Base-by-base conservation (phyloP, 2,888 invertebrate genomes). In the Noctua pronuba region DNA sequence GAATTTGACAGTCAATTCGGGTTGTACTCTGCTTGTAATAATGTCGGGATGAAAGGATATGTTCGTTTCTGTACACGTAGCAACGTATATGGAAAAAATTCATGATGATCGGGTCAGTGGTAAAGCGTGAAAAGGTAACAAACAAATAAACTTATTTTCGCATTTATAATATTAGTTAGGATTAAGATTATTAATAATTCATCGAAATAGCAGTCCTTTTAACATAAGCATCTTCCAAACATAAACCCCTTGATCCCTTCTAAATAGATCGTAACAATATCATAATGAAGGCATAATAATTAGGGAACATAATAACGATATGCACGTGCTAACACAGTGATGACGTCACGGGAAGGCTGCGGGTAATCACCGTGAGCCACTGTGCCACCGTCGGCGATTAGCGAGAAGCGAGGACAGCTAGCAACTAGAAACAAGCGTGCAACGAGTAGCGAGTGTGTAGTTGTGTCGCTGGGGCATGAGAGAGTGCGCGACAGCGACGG, bases 261-360 rank as follows among this genome's bases (percentile, higher is more conserved):
- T 7, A 38, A 18, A 58, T 75, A 38, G 24, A 58, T 75, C 65
- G 64, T 68, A 64, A 55, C 35, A 46, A 55, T 46, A 79, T 46
- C 21, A 69, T 69, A 75, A 80, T 75, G 49, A 69, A 66, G 65
- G 18, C 8, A n/a, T 80, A 44, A 80, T 69, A 66, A 80, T 80
- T 79, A 79, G 35, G 58, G 67, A 60, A 21, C 58, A 44, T 64
- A 64, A 55, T 58, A 46, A 44, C 80, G 58, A 58, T 28, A 35
- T 68, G 68, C 60, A 44, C 64, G 79, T 13, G 80, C 65, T 80
- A 58, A 75, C 38, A 69, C 69, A 28, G 65, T 44, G 58, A 60
- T 75, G 58, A 52, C 58, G 65, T 66, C 65, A 75, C 72, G 52
- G 41, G 44, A 7, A 62, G 67, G 79, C 46, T 64, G 75, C 28